phyloP scores from a whole-genome alignment of 2,888 invertebrate species.

The Clusia tigrina region DNA sequence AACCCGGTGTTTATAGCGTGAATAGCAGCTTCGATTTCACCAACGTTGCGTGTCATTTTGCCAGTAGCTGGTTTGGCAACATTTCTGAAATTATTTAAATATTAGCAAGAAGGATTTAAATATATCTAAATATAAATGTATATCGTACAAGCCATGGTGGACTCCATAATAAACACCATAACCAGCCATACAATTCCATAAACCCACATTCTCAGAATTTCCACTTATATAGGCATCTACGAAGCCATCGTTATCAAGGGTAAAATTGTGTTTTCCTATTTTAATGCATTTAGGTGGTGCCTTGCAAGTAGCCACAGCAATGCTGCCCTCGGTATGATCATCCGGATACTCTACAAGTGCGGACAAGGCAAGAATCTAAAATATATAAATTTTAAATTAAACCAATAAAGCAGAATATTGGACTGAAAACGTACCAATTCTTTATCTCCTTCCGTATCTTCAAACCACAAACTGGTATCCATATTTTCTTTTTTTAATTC shows the following conservation, averaged over 20 bases:
- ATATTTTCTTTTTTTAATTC: not conserved
- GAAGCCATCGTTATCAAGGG: not conserved
- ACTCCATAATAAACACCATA: too few species aligned
- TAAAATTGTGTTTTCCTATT: not conserved
- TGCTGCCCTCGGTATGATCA: not conserved
- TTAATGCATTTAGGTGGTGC: not conserved
- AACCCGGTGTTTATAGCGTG: conserved; percentile 76
- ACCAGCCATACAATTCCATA: not conserved
- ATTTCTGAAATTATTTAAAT: too few species aligned
- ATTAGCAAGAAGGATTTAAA: too few species aligned
- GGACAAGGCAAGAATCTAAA: not conserved
- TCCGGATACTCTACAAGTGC: not conserved
- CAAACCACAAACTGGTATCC: not conserved
- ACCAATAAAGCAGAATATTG: not conserved
- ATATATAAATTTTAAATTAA: not conserved
- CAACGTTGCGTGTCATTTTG: conserved; percentile 88
- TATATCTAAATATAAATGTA: too few species aligned
- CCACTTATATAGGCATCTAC: not conserved
- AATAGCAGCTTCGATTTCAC: conserved; percentile 88
- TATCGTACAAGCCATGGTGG: too few species aligned
- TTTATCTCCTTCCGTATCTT: conserved; percentile 31
- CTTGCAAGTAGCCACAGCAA: not conserved
- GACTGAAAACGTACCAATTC: not conserved
- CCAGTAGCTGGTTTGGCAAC: conserved; percentile 78
- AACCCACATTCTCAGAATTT: not conserved